These are phyloP conservation scores for Dermatemys mawii DNA, from an alignment of 2,113 vertebrate genomes.

Conservation along the genomic window DNA sequence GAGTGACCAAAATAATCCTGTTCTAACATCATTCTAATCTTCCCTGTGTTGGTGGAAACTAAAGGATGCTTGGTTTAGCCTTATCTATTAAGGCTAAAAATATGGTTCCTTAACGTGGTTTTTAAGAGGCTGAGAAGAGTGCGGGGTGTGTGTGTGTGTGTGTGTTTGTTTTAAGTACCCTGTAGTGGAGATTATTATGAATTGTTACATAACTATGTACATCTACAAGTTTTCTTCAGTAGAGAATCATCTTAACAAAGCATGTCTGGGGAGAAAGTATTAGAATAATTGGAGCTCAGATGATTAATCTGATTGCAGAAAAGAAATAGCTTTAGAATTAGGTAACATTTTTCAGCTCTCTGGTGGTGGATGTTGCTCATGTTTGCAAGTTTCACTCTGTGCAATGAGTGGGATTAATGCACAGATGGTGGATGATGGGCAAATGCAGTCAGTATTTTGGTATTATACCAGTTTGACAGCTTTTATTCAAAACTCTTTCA, in stretches of 20 bases:
- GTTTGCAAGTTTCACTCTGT: not conserved
- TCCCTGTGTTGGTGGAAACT: not conserved
- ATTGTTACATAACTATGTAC: not conserved
- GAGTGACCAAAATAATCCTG: not conserved
- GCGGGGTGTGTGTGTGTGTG: too few relatives aligned
- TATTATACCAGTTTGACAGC: not conserved
- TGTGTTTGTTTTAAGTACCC: not conserved
- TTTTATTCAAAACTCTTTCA: not conserved
- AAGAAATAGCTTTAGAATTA: not conserved
- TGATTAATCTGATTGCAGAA: not conserved
- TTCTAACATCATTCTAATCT: not conserved
- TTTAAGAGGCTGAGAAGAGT: not conserved
- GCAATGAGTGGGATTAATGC: not conserved
- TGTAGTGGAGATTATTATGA: not conserved
- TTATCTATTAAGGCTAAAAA: not conserved
- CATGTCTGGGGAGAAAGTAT: not conserved
- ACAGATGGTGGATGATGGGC: not conserved
- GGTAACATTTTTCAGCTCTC: not conserved
- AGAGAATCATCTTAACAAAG: not conserved
- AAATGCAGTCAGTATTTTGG: not conserved
- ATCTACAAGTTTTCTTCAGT: not conserved
- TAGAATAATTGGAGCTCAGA: not conserved
- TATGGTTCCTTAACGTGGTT: not conserved
- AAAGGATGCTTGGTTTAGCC: not conserved
- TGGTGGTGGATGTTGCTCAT: not conserved